Evolutionary conservation across 2,797 vertebrate genomes (phyloP).

Genomic region (Gorsachius magnificus): DNA sequence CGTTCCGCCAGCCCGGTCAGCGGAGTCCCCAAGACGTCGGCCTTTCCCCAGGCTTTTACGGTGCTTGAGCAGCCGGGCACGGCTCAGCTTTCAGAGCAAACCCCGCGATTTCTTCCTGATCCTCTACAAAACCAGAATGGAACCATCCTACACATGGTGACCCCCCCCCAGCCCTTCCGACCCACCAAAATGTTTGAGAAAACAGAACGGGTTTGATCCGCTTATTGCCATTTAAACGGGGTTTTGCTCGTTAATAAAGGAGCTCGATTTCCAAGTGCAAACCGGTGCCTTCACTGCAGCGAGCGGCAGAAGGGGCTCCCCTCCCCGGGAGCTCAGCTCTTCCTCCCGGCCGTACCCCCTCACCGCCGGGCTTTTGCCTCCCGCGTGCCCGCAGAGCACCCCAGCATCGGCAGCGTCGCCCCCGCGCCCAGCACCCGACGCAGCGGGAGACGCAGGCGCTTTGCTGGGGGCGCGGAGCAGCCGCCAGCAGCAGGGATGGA

Average conservation of each 20-base stretch:
- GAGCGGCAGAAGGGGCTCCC: not conserved
- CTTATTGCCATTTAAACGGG: not conserved
- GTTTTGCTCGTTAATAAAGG: not conserved
- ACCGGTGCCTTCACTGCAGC: not conserved
- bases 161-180: too few relatives aligned
- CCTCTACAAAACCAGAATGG: not conserved
- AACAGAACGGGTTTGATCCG: not conserved
- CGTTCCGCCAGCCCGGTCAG: accelerated
- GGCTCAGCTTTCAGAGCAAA: not conserved
- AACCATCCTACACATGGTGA: not conserved
- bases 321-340: not conserved
- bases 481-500: not conserved
- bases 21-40: not conserved
- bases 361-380: not conserved
- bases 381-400: not conserved
- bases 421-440: not conserved
- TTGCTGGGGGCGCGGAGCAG: not conserved
- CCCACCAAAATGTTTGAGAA: not conserved
- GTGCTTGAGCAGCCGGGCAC: not conserved
- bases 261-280: not conserved
- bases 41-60: not conserved
- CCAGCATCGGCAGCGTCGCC: not conserved
- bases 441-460: not conserved
- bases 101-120: not conserved
- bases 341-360: not conserved